These are phyloP conservation scores for Brachymystax lenok DNA, from an alignment of 2,797 vertebrate species.

Conservation along the genomic window DNA sequence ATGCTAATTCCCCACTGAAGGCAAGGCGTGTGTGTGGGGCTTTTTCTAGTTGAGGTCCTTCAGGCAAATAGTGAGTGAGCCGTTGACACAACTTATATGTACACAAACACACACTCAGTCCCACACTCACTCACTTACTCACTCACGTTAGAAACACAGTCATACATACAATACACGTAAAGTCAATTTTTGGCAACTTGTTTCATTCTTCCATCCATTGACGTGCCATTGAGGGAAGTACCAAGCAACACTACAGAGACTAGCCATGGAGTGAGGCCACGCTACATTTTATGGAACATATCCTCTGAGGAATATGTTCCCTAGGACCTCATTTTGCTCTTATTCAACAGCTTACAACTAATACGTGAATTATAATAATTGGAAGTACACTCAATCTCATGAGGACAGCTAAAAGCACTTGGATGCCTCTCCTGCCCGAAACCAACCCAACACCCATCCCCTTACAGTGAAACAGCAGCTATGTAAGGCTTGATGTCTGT, in stretches of 20 bases:
- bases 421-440: conserved; percentile 7
- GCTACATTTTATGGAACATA: not conserved
- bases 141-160: not conserved
- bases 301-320: not conserved
- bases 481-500: conserved; percentile 1
- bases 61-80: not conserved
- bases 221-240: not conserved
- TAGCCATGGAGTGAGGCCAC: not conserved
- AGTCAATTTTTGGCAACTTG: not conserved
- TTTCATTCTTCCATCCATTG: not conserved
- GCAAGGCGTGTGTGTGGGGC: not conserved
- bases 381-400: conserved; percentile 5
- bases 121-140: not conserved
- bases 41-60: not conserved
- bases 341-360: conserved; percentile 12
- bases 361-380: conserved; percentile 20
- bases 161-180: not conserved
- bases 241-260: not conserved
- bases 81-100: not conserved
- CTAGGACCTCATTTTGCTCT: not conserved
- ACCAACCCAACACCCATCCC: conserved; percentile 8
- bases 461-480: conserved; percentile 12
- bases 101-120: too few relatives aligned
- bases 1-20: conserved; percentile 33
- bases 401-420: conserved; percentile 30